These are phyloP conservation scores for Lordiphosa andalusiaca DNA, from an alignment of 2,888 invertebrate species.

Conservation along the genomic window DNA sequence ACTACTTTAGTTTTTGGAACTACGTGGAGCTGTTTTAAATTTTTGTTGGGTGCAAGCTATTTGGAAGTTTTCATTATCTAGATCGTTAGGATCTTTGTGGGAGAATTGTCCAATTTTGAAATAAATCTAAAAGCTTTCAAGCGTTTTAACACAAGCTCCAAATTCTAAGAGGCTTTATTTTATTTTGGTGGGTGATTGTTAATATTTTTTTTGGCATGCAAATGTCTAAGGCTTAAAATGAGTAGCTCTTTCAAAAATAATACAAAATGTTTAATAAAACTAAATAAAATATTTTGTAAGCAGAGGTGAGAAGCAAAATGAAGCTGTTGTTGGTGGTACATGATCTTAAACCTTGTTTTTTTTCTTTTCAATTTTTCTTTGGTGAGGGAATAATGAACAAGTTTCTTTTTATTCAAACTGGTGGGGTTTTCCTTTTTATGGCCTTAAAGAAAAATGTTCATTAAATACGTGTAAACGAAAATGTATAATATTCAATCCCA, in stretches of 20 bases:
- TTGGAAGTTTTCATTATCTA: constrained; percentile 1
- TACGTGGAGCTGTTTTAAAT: constrained; percentile 18
- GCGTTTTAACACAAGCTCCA: constrained; percentile 61
- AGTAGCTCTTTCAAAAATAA: constrained; percentile 28
- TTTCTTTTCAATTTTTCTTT: constrained; percentile 30
- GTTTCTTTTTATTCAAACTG: constrained; percentile 61
- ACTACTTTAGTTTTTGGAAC: constrained; percentile 2
- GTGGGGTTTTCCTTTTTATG: constrained; percentile 33
- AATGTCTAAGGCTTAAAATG: constrained; percentile 45
- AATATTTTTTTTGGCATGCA: constrained; percentile 45
- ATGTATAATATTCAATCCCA: constrained; percentile 82
- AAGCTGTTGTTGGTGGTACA: constrained; percentile 6
- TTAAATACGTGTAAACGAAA: constrained; percentile 81
- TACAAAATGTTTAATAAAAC: constrained; percentile 22
- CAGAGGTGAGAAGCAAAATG: constrained; percentile 37
- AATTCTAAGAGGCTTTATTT: constrained; percentile 31
- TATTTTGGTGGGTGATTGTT: constrained; percentile 7
- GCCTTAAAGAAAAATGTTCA: constrained; percentile 79
- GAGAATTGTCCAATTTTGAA: constrained; percentile 7
- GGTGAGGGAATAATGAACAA: constrained; percentile 69
- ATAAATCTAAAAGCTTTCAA: constrained; percentile 53
- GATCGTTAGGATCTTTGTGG: constrained; percentile 34
- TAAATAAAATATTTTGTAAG: constrained; percentile 27
- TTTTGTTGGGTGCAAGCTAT: constrained; percentile 26
- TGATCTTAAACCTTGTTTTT: constrained; percentile 8